Conservation (phyloP, 2,888 invertebrate species). For the Drosophila eohydei region DNA sequence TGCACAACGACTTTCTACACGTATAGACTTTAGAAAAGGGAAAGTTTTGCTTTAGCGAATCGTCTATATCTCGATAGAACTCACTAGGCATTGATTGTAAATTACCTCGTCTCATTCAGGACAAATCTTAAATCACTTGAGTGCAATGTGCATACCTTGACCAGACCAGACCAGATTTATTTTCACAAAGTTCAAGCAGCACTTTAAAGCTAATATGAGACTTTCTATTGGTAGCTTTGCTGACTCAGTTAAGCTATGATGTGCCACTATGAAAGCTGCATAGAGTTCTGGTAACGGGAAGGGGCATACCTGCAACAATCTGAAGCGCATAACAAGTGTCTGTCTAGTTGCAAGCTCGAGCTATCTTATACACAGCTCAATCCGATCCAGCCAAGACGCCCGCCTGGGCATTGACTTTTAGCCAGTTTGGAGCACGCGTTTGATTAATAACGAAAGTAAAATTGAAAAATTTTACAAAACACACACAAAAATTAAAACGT, state of each 20-base stretch:
- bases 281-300: too few species aligned
- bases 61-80: too few species aligned
- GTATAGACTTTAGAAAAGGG: too few species aligned
- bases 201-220: not conserved
- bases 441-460: constrained; percentile 83
- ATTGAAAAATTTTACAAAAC: constrained; percentile 76
- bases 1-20: too few species aligned
- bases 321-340: not conserved
- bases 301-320: too few species aligned
- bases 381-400: constrained; percentile 2
- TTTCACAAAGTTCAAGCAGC: too few species aligned
- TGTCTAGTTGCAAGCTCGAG: not conserved
- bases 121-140: too few species aligned
- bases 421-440: constrained; percentile 27
- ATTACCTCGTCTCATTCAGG: too few species aligned
- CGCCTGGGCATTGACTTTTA: constrained; percentile 26
- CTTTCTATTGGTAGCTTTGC: not conserved
- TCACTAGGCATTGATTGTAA: too few species aligned
- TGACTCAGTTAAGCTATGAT: not conserved
- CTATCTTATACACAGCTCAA: constrained; percentile 16
- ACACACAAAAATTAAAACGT: constrained; percentile 82
- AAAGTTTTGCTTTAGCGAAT: too few species aligned
- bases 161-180: too few species aligned
- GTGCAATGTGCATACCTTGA: too few species aligned
- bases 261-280: not conserved